A percentile compares a stretch with the other conserved stretches of the same genome.
These are phyloP conservation scores for Orgyia antiqua DNA, from an alignment of 2,888 invertebrate species.

Conservation along the genomic window DNA sequence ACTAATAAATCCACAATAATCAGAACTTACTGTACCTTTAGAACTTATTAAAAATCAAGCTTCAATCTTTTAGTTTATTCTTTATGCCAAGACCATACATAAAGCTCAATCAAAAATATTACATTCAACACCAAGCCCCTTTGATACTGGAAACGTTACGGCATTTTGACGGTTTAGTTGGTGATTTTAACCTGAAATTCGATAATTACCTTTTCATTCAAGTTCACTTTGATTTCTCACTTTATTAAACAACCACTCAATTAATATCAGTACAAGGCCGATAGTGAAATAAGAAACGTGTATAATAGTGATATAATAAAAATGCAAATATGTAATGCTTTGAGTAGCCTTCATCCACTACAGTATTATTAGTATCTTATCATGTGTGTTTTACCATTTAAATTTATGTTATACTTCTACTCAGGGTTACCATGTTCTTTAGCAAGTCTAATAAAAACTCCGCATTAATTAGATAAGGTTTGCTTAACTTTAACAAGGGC, in stretches of 20 bases:
- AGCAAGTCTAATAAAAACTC: too few relatives aligned
- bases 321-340: conserved; percentile 26
- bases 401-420: neutral
- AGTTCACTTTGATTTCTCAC: conserved; percentile 29
- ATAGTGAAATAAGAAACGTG: conserved; percentile 12
- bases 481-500: too few relatives aligned
- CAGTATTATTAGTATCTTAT: conserved; percentile 34
- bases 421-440: neutral
- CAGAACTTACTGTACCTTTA: too few relatives aligned
- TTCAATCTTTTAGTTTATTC: too few relatives aligned
- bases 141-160: too few relatives aligned
- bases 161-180: too few relatives aligned
- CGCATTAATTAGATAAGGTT: too few relatives aligned
- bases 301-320: conserved; percentile 35
- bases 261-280: conserved; percentile 12
- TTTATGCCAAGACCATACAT: too few relatives aligned
- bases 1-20: too few relatives aligned
- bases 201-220: conserved; percentile 41
- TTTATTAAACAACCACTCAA: conserved; percentile 18
- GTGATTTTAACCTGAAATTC: conserved; percentile 48
- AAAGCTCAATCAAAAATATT: too few relatives aligned
- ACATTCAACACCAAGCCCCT: too few relatives aligned
- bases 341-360: conserved; percentile 27
- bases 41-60: too few relatives aligned
- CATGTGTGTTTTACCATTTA: conserved; percentile 4